Evolutionary conservation across 2,888 invertebrate genomes (phyloP).

Genomic region (Heteropelma amictum): DNA sequence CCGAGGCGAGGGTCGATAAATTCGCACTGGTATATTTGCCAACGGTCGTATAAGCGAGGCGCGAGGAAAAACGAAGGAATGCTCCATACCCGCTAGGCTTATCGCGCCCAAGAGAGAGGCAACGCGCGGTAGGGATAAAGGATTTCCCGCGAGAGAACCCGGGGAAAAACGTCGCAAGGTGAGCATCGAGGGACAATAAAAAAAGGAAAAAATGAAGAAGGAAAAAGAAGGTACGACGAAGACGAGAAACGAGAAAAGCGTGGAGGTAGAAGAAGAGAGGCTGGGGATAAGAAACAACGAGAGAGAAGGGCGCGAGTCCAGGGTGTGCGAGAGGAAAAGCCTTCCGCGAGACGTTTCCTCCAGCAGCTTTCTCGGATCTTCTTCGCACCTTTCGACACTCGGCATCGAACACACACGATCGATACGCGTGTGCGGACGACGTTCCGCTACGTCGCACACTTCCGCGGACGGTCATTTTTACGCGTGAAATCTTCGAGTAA

Average conservation of each 20-base stretch:
- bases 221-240: conserved; percentile 29
- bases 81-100: not conserved
- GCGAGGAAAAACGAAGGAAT: conserved; percentile 49
- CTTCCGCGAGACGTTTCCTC: conserved; percentile 28
- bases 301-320: conserved; percentile 14
- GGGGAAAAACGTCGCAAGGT: conserved; percentile 46
- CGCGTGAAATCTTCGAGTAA: conserved; percentile 48
- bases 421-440: too few relatives aligned
- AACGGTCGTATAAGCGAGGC: conserved; percentile 51
- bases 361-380: conserved; percentile 14
- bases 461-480: not conserved
- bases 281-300: not conserved
- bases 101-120: not conserved
- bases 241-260: conserved; percentile 50
- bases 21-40: conserved; percentile 61
- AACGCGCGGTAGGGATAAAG: conserved; percentile 22
- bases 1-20: conserved; percentile 61
- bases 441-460: too few relatives aligned
- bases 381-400: conserved; percentile 8
- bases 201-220: too few relatives aligned
- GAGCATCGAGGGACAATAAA: conserved; percentile 37
- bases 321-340: conserved; percentile 27
- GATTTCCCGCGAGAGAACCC: conserved; percentile 23
- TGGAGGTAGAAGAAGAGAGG: conserved; percentile 13
- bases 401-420: conserved; percentile 6